Conservation (phyloP, 2,113 vertebrate species). For the Plecotus auritus region DNA sequence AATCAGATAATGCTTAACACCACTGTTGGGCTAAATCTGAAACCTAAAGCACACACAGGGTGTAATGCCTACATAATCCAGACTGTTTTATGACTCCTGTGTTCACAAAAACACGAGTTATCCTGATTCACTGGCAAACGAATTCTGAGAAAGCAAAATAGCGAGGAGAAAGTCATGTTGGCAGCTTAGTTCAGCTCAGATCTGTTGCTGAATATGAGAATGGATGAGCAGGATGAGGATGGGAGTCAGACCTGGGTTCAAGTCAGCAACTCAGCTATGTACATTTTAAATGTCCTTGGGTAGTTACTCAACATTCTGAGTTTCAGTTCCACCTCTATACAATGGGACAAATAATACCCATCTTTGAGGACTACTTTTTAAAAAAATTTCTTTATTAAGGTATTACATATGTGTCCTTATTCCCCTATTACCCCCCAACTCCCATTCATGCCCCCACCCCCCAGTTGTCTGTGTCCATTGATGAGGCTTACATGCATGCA, state of each 20-base stretch:
- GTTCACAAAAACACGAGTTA: conserved; percentile 2
- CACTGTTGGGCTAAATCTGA: conserved; percentile 58
- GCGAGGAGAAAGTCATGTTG: not conserved
- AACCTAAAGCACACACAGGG: conserved; percentile 52
- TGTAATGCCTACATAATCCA: conserved; percentile 21
- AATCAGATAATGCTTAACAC: conserved; percentile 59
- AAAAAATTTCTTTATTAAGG: too few relatives aligned
- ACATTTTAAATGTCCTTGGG: not conserved
- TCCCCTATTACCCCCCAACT: too few relatives aligned
- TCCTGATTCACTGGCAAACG: not conserved
- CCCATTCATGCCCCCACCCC: too few relatives aligned
- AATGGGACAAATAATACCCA: not conserved
- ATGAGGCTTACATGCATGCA: too few relatives aligned
- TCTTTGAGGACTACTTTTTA: not conserved
- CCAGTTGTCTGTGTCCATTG: too few relatives aligned
- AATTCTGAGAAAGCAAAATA: conserved; percentile 38
- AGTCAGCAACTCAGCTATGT: not conserved
- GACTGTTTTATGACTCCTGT: conserved; percentile 28
- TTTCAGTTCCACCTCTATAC: not conserved
- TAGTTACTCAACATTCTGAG: not conserved
- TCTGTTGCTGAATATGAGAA: not conserved
- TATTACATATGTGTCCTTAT: too few relatives aligned
- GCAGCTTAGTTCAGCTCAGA: not conserved
- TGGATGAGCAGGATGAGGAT: not conserved
- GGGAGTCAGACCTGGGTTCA: not conserved